Conservation (phyloP, 2,797 vertebrate species). For the Rhadinocentrus ornatus region DNA sequence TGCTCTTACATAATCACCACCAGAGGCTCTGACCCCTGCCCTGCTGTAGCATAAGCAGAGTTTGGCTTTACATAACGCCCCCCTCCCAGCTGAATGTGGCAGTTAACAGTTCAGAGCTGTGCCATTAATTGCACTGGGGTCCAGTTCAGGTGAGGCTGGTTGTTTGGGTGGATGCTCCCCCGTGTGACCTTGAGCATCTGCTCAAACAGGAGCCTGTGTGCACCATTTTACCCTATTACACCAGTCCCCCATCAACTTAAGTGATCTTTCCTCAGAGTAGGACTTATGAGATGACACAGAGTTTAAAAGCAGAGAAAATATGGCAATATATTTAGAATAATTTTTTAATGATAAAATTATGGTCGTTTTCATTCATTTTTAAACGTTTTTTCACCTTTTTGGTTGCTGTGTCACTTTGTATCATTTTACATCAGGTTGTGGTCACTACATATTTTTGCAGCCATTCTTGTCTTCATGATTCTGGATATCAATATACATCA, state of each 20-base stretch:
- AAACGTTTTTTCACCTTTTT: too few relatives aligned
- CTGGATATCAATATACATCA: too few relatives aligned
- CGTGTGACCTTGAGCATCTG: conserved; percentile 30
- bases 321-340: too few relatives aligned
- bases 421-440: background rate
- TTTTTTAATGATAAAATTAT: too few relatives aligned
- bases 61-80: conserved; percentile 46
- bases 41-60: conserved; percentile 34
- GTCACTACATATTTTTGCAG: too few relatives aligned
- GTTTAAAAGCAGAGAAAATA: background rate
- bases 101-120: conserved; percentile 20
- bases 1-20: conserved; percentile 62
- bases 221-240: conserved; percentile 32
- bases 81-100: conserved; percentile 24
- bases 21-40: conserved; percentile 46
- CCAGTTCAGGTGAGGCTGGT: conserved; percentile 29
- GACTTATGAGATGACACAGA: background rate
- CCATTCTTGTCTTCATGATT: too few relatives aligned
- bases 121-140: conserved; percentile 39
- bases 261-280: conserved; percentile 2
- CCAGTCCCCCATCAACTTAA: conserved; percentile 40
- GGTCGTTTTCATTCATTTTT: too few relatives aligned
- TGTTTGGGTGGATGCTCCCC: conserved; percentile 29
- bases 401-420: background rate
- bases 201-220: conserved; percentile 19